Base-by-base conservation (phyloP, 2,888 invertebrate species). In the Oscheius sp. region DNA sequence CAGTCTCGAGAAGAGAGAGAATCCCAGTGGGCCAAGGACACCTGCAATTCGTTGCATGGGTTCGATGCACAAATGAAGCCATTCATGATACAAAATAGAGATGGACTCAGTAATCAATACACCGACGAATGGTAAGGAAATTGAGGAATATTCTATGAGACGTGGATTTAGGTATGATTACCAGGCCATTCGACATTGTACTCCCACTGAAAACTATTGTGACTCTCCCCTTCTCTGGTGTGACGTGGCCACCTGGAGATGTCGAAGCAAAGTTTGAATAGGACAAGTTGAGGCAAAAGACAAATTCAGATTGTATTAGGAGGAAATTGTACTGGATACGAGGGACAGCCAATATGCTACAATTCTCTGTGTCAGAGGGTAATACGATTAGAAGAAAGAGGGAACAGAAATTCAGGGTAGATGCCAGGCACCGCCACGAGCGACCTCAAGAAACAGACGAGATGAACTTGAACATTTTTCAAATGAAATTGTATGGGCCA, bases 311-410 rank as follows among this genome's bases (percentile, higher is more conserved):
- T 35, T 6, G 35, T 83, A 16, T 75, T 84, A 46, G 87, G 87
- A 7, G 87, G 87, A 6, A 86, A 86, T 68, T 87, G 87, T 68
- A 87, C 86, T 1, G 86, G 86, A 5, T 85, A 82, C 76, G 85
- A 82, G 49, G 83, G 81, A 35, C 80, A 84, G 35, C 82, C 81
- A 45, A 87, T 87, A 41, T 87, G 87, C 72, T 84, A 84, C 71
- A 81, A 87, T 21, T 85, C 86, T 9, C 71, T 84, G 1, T 87
- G 87, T 73, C 76, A 81, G 25, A 76, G 77, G 78, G 85, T 84
- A 25, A n/a, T 25, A 9, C 18, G n/a, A 13, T 23, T 23, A 7
- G 61, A 16, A 23, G 23, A 41, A 41, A 13, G 25, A 6, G 1
- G 12, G 23, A 35, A 56, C 18, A 59, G 23, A 35, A 69, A 9